Evolutionary conservation across 2,888 invertebrate genomes (phyloP).

Genomic region (Onchidella celtica): DNA sequence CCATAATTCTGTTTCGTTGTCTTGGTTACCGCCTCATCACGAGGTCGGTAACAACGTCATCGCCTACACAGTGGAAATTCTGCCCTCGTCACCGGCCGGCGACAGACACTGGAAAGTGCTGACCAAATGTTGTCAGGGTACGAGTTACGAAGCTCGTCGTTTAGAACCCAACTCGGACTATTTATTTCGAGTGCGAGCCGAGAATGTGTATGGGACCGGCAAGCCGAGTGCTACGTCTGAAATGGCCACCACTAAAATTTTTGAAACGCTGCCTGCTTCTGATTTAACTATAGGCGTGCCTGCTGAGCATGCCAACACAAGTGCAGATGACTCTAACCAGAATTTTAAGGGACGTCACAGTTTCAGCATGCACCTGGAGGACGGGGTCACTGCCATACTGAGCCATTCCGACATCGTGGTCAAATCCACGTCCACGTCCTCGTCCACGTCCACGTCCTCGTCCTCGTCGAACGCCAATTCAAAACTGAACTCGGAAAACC

Average conservation of each 20-base stretch:
- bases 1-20: conserved; percentile 70
- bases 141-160: conserved; percentile 65
- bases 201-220: conserved; percentile 69
- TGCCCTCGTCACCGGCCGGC: conserved; percentile 51
- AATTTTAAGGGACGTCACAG: conserved; percentile 25
- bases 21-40: conserved; percentile 77
- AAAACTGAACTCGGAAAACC: neutral
- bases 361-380: conserved; percentile 56
- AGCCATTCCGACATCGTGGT: conserved; percentile 54
- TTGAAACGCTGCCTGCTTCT: conserved; percentile 27
- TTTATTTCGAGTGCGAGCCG: conserved; percentile 68
- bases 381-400: conserved; percentile 52
- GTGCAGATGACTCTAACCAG: neutral
- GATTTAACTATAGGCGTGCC: neutral
- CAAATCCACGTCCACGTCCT: conserved; percentile 1
- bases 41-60: conserved; percentile 63
- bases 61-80: conserved; percentile 66
- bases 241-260: conserved; percentile 75
- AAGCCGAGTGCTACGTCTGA: conserved; percentile 67
- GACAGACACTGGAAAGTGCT: conserved; percentile 62
- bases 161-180: conserved; percentile 64
- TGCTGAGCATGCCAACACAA: too few species aligned
- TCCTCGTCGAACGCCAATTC: neutral
- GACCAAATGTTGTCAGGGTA: conserved; percentile 71
- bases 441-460: neutral